These are phyloP conservation scores for Tyto alba DNA, from an alignment of 2,113 vertebrate genomes.

Conservation along the genomic window DNA sequence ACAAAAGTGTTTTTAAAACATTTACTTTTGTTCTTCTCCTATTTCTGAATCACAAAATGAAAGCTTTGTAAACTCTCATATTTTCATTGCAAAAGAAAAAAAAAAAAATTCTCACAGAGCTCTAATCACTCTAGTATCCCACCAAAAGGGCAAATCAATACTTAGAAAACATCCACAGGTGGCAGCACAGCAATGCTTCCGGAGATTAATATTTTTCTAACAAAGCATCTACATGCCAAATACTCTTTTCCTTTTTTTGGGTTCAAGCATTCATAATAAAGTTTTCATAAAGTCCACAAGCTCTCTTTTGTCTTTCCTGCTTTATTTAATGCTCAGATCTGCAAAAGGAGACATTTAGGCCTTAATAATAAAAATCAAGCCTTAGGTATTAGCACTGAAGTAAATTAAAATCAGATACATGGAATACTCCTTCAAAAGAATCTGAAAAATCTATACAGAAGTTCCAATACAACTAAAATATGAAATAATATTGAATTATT, in stretches of 20 bases:
- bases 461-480: neutral
- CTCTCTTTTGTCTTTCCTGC: neutral
- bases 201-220: neutral
- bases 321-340: neutral
- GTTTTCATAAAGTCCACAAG: neutral
- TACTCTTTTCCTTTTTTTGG: neutral
- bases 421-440: neutral
- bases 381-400: neutral
- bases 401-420: neutral
- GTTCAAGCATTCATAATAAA: neutral
- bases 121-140: neutral
- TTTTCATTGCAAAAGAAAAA: neutral
- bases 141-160: neutral
- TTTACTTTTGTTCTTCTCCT: neutral
- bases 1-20: neutral
- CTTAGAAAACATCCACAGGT: constrained; percentile 14
- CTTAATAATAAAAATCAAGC: neutral
- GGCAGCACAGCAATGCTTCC: constrained; percentile 19
- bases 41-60: neutral
- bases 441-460: neutral
- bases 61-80: neutral
- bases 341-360: neutral
- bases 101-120: neutral
- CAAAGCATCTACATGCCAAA: neutral
- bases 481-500: neutral